Percentiles rank a stretch among this genome's conserved stretches.
Evolutionary conservation across 2,797 vertebrate species (phyloP).

Genomic region (Squalus acanthias): DNA sequence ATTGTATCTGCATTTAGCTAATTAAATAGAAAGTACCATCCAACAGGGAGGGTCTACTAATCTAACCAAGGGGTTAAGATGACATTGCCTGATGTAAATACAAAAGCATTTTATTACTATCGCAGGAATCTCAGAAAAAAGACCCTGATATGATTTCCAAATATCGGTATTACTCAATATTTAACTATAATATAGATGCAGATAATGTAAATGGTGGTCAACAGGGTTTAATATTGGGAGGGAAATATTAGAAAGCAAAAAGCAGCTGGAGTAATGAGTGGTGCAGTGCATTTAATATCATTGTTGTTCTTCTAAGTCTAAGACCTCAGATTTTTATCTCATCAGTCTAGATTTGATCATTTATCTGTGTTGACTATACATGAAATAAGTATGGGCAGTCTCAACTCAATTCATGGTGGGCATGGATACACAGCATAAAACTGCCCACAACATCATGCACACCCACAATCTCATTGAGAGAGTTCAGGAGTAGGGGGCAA

Average conservation of each 20-base stretch:
- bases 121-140: neutral
- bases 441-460: neutral
- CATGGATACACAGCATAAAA: neutral
- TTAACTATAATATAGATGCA: neutral
- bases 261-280: neutral
- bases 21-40: neutral
- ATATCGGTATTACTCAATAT: neutral
- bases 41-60: neutral
- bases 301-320: neutral
- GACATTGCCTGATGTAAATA: neutral
- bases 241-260: neutral
- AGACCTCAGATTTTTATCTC: neutral
- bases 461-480: neutral
- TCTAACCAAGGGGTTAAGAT: neutral
- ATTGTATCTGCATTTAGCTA: neutral
- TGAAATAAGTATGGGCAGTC: neutral
- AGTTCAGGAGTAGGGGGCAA: neutral
- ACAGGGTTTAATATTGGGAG: neutral
- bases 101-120: neutral
- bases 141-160: neutral
- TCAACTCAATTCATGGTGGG: neutral
- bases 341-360: neutral
- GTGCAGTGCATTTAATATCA: too few species aligned
- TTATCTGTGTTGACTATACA: neutral
- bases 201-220: neutral